A percentile compares a stretch with the other conserved stretches of the same genome.
These are phyloP conservation scores for Fistularia commersonii DNA, from an alignment of 2,797 vertebrate genomes.

Conservation along the genomic window DNA sequence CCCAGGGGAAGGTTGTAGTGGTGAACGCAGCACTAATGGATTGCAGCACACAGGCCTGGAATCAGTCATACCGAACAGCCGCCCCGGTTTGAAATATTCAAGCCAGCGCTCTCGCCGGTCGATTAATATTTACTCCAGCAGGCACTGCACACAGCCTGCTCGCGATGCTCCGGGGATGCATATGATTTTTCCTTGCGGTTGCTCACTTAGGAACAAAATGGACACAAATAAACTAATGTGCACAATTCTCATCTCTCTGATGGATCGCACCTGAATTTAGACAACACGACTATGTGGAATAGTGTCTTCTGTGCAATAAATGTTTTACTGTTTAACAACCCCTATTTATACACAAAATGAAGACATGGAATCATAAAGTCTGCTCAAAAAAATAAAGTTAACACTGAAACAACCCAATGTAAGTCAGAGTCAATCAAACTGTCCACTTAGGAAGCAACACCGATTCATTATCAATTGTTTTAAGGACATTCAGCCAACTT, in stretches of 20 bases:
- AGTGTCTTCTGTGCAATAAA: too few species aligned
- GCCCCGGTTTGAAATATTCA: constrained; percentile 61
- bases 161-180: constrained; percentile 23
- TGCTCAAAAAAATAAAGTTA: too few species aligned
- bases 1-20: constrained; percentile 37
- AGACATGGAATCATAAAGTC: too few species aligned
- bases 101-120: constrained; percentile 40
- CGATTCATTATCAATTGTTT: too few species aligned
- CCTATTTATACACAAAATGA: too few species aligned
- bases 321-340: too few species aligned
- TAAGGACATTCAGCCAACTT: neutral
- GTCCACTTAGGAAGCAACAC: too few species aligned
- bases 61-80: constrained; percentile 30
- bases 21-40: constrained; percentile 52
- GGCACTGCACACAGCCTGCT: constrained; percentile 35
- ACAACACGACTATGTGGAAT: too few species aligned
- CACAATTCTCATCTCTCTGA: neutral
- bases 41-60: constrained; percentile 41
- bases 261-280: too few species aligned
- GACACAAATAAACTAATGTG: constrained; percentile 15
- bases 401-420: too few species aligned
- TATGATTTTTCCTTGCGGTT: constrained; percentile 36
- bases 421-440: too few species aligned
- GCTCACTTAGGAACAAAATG: constrained; percentile 29
- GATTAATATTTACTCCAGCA: constrained; percentile 59